Evolutionary conservation across 2,888 invertebrate species (phyloP).

Genomic region (Poecilobothrus nobilitatus): DNA sequence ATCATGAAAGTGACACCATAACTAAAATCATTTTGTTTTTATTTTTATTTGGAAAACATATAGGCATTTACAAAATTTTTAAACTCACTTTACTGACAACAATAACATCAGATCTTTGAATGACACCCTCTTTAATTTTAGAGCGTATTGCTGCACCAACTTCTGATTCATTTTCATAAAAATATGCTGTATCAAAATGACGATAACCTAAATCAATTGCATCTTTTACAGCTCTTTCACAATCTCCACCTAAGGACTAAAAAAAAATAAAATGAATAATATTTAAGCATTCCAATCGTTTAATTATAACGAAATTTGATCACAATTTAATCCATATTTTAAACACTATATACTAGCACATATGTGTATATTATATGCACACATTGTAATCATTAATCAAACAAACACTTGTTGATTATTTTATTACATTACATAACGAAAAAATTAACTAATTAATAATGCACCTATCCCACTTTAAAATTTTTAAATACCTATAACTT

Average conservation of each 20-base stretch:
- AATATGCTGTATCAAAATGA: slow-evolving; percentile 49
- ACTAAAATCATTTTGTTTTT: slow-evolving; percentile 39
- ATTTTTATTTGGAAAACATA: background rate
- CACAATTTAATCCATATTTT: background rate
- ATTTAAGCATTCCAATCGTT: background rate
- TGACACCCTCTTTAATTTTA: slow-evolving; percentile 42
- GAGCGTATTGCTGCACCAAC: slow-evolving; percentile 43
- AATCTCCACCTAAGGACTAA: slow-evolving; percentile 38
- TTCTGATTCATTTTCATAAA: slow-evolving; percentile 46
- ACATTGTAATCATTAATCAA: no score
- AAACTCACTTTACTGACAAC: slow-evolving; percentile 35
- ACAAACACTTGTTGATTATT: no score
- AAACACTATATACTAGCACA: background rate
- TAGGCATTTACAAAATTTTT: no score
- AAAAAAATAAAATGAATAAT: background rate
- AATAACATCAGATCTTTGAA: slow-evolving; percentile 42
- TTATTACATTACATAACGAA: no score
- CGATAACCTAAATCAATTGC: slow-evolving; percentile 50
- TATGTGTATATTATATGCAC: no score
- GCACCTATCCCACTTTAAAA: no score
- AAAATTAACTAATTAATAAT: no score
- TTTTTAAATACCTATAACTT: no score
- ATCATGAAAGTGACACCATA: slow-evolving; percentile 84
- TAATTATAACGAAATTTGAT: background rate
- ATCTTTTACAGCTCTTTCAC: slow-evolving; percentile 37